Evolutionary conservation across 2,113 vertebrate genomes (phyloP), one percentile per base, ranked within the genome.

Genomic region (Anhinga rufa): DNA sequence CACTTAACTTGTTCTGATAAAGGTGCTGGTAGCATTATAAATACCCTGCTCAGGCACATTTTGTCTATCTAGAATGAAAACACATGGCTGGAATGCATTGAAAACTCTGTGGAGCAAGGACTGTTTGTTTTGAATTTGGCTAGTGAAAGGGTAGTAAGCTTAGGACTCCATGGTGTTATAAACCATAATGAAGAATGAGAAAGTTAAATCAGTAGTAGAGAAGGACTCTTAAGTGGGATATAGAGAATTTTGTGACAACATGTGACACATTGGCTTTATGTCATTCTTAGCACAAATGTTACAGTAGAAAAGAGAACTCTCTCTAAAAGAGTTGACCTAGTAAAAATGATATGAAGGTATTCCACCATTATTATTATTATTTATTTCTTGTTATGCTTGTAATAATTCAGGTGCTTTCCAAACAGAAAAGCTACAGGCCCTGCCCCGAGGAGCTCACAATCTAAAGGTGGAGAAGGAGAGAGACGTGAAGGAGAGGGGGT

Each of bases 371-470:
- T 92, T 94, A 60, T 80, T 83, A 94, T 68, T 91, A 95, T 96
- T 97, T 96, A 94, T 97, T 96, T 96, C n/a, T 82, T 72, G 66
- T 90, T 84, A 91, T 79, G 62, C 21, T 90, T 92, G 60, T 90
- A 93, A 92, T 96, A 86, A 51, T 90, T 90, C 90, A 95, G 32
- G 55, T 86, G 93, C 68, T 94, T 94, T 94, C 76, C 90, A 86
- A 82, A 96, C 62, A 95, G 85, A 95, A 96, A 95, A 96, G 70
- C 94, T 85, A 74, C 71, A 93, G 88, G 51, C 18, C 76, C 85
- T 96, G 95, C 95, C 64, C 96, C 82, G 0, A 70, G 54, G 95
- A 96, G 96, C 96, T 95, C 85, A 96, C 95, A 97, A 81, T 96
- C 96, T 97, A 95, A 86, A 70, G 19, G 55, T 75, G 88, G 75